Percentiles rank a stretch among this genome's conserved stretches.
These are phyloP conservation scores for Mimumesa dahlbomi DNA, from an alignment of 2,888 invertebrate genomes.

Conservation along the genomic window DNA sequence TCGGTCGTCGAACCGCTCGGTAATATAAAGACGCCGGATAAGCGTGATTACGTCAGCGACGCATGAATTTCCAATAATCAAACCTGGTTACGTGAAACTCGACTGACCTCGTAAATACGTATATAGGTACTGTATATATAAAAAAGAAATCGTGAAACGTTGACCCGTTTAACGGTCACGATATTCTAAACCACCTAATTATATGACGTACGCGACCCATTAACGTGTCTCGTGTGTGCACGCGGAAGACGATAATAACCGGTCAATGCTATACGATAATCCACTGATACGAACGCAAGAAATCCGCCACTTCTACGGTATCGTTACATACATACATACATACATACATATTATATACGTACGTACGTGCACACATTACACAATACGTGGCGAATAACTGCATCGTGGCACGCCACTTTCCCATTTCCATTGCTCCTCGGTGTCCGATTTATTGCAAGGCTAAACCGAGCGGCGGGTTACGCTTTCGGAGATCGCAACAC, in stretches of 20 bases:
- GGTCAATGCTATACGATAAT: no score
- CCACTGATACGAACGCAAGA: constrained; percentile 1
- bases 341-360: constrained; percentile 13
- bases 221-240: background rate
- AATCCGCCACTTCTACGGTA: constrained; percentile 49
- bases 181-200: no score
- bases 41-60: no score
- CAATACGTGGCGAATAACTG: constrained; percentile 43
- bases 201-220: no score
- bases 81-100: no score
- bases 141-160: no score
- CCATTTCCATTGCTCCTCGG: constrained; percentile 57
- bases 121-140: no score
- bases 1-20: constrained; percentile 34
- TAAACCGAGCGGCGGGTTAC: background rate
- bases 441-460: constrained; percentile 36
- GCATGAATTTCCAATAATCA: no score
- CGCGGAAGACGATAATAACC: background rate
- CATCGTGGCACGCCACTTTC: constrained; percentile 62
- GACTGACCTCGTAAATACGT: no score
- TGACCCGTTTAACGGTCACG: no score
- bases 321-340: background rate
- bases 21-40: background rate
- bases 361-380: constrained; percentile 21
- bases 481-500: constrained; percentile 5